Base-by-base conservation (phyloP, 1,140 invertebrate genomes). In the Adoxophyes honmai region DNA sequence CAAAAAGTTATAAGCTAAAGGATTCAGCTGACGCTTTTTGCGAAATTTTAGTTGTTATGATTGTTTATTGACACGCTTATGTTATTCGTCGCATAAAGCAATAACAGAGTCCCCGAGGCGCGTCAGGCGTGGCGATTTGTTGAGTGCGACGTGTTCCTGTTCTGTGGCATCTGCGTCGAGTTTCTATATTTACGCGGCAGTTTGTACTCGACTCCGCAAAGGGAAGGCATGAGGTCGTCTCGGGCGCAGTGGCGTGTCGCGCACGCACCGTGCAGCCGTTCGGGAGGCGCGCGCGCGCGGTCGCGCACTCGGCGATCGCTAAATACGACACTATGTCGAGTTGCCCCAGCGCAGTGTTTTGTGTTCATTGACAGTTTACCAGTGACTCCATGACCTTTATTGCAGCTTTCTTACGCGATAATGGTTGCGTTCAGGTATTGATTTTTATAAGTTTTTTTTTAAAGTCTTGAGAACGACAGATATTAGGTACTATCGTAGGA, bases 161-260 rank as follows among this genome's bases (percentile, higher is more conserved):
- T 81, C 63, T 68, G 70, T 70, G 72, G 70, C 67, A 71, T 81
- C 63, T 68, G 70, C 73, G 72, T 72, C 67, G 73, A 66, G 75
- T 79, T 75, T 85, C 84, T 87, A 87, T 83, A 87, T 87, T 87
- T 85, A 85, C 75, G 70, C 80, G 68, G 68, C 73, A 76, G 76
- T 84, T 75, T 75, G 75, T 74, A 67, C 75, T 75, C 68, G 57
- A 76, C 68, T 74, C 64, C 68, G 48, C 52, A 53, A 75, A 80
- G 73, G 77, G 75, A 81, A 83, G 73, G 71, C 72, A 76, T 75
- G 78, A 80, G 77, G 80, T 78, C 64, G 62, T 65, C 52, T 66
- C 69, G 60, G 68, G 52, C 66, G 64, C 66, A 64, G 66, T 63
- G 62, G 54, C 65, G 59, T 62, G 70, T 68, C 57, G 70, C 56